phyloP scores from a whole-genome alignment of 2,113 vertebrate genomes.

The Sterrhoptilus dennistouni region DNA sequence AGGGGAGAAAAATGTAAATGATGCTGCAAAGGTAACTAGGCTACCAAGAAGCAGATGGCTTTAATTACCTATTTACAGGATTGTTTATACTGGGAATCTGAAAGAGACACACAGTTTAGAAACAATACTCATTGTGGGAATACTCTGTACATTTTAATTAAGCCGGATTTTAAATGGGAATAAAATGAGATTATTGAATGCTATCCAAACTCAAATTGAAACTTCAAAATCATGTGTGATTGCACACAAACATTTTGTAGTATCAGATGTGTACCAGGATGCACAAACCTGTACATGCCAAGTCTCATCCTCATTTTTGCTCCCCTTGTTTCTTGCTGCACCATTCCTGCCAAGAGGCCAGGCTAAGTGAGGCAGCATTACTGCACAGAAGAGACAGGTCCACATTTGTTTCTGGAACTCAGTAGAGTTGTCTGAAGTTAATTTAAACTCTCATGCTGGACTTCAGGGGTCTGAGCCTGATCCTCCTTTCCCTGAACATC shows the following conservation, averaged over 20 bases:
- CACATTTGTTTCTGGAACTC: not conserved
- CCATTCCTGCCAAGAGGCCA: not conserved
- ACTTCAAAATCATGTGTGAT: constrained; percentile 7
- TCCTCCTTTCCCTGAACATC: not conserved
- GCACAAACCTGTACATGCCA: not conserved
- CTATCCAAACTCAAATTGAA: constrained; percentile 43
- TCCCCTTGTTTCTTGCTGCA: not conserved
- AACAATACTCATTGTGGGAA: constrained; percentile 75
- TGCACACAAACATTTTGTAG: not conserved
- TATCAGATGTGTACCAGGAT: not conserved
- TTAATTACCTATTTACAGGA: constrained; percentile 76
- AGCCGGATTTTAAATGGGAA: constrained; percentile 56
- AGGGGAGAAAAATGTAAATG: constrained; percentile 44
- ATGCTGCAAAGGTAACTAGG: constrained; percentile 66
- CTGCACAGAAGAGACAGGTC: not conserved
- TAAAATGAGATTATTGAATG: constrained; percentile 61
- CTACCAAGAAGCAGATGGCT: constrained; percentile 76
- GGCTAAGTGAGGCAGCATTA: not conserved
- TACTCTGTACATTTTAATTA: constrained; percentile 69
- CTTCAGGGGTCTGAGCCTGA: not conserved
- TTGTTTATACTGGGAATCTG: constrained; percentile 75
- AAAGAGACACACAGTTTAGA: constrained; percentile 60
- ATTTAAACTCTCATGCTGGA: not conserved
- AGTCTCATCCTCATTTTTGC: not conserved
- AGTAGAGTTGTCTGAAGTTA: not conserved